phyloP scores from a whole-genome alignment of 2,888 invertebrate species.

The Tenthredo livida region DNA sequence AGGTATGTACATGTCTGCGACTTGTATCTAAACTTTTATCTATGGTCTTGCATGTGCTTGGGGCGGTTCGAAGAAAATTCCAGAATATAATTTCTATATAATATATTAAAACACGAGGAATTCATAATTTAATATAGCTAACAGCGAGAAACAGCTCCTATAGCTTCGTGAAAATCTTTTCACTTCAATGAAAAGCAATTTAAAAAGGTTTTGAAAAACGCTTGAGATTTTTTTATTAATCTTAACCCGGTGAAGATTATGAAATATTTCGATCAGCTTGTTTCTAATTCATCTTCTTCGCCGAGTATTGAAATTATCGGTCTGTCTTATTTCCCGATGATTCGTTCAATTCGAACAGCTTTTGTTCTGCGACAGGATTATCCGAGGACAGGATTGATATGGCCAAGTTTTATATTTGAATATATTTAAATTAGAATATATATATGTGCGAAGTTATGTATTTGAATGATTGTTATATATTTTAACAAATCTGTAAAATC shows the following conservation, averaged over 20 bases:
- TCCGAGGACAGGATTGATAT: no score
- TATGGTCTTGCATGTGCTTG: not conserved
- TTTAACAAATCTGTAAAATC: not conserved
- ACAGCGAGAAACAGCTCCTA: not conserved
- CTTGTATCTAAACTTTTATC: not conserved
- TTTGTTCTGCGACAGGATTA: not conserved
- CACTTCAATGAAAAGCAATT: conserved; percentile 21
- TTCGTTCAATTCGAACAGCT: not conserved
- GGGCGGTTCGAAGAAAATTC: not conserved
- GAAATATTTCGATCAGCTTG: not conserved
- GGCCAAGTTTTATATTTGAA: no score
- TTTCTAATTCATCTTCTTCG: not conserved
- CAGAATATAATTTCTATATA: not conserved
- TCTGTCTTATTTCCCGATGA: not conserved
- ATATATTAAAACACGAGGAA: not conserved
- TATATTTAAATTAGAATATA: not conserved
- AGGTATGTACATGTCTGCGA: not conserved
- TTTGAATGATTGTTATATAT: no score
- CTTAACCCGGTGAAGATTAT: not conserved
- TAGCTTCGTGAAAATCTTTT: not conserved
- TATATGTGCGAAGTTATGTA: not conserved
- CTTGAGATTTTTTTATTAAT: not conserved
- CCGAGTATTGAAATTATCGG: not conserved
- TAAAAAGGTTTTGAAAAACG: not conserved
- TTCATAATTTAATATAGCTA: conserved; percentile 22